Conservation (phyloP, 2,113 vertebrate species). For the Tauraco erythrolophus region DNA sequence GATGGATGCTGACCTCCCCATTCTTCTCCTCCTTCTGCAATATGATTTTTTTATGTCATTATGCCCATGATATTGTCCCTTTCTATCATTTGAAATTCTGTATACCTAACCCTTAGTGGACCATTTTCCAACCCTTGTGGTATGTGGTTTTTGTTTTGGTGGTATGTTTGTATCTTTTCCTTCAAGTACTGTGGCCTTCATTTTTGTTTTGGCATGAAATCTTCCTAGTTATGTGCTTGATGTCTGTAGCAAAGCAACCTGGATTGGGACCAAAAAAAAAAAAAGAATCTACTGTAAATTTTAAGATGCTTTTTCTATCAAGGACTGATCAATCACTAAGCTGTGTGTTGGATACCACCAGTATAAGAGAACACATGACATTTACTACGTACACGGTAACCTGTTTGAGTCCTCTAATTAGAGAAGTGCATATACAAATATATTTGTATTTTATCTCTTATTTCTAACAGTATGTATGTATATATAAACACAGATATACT, state of each 20-base stretch:
- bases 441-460: conserved; percentile 3
- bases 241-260: conserved; percentile 87
- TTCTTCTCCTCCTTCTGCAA: conserved; percentile 80
- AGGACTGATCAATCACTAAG: background rate
- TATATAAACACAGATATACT: background rate
- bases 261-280: conserved; percentile 63
- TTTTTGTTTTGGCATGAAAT: conserved; percentile 86
- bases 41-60: conserved; percentile 83
- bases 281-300: conserved; percentile 69
- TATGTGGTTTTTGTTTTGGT: conserved; percentile 81
- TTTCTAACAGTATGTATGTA: background rate
- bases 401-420: background rate
- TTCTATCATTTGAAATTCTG: conserved; percentile 81
- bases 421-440: background rate
- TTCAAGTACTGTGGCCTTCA: conserved; percentile 78
- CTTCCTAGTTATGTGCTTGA: conserved; percentile 75
- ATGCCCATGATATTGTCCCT: conserved; percentile 80
- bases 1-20: conserved; percentile 90
- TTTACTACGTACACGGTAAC: background rate
- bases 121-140: conserved; percentile 79
- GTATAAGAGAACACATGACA: background rate
- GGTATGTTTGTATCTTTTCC: conserved; percentile 79
- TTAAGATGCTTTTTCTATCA: background rate
- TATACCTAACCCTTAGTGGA: conserved; percentile 76
- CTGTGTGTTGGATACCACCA: background rate